Evolutionary conservation across 2,888 invertebrate genomes (phyloP).

Genomic region (Eucriotettix oculatus): DNA sequence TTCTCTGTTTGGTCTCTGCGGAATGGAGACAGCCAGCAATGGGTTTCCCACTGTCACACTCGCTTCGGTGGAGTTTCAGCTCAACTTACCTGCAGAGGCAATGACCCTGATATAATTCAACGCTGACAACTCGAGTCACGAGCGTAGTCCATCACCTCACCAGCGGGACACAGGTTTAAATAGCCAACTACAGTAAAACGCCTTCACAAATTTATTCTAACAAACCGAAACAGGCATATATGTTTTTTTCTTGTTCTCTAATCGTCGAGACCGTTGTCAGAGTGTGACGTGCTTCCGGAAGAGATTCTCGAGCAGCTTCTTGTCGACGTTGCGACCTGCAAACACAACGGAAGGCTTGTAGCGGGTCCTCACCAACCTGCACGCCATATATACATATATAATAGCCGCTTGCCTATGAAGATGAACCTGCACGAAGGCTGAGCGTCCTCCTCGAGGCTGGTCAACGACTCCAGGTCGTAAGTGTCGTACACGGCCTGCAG

Average conservation of each 20-base stretch:
- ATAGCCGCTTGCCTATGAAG: constrained; percentile 15
- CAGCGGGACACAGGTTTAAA: too few species aligned
- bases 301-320: constrained; percentile 1
- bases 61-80: too few species aligned
- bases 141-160: too few species aligned
- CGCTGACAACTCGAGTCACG: too few species aligned
- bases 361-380: not conserved
- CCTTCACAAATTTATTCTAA: too few species aligned
- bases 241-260: constrained; percentile 1
- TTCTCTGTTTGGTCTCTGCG: too few species aligned
- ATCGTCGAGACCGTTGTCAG: not conserved
- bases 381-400: not conserved
- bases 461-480: constrained; percentile 15
- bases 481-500: constrained; percentile 19
- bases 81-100: too few species aligned
- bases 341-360: not conserved
- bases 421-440: constrained; percentile 12
- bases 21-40: too few species aligned
- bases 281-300: not conserved
- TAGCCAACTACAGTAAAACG: too few species aligned
- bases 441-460: not conserved
- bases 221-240: not conserved
- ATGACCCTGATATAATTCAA: too few species aligned
- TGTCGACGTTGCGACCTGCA: constrained; percentile 5
- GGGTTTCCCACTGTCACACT: too few species aligned